A percentile compares a stretch with the other conserved stretches of the same genome.
Conservation (phyloP, 1,140 invertebrate species). For the Luehdorfia chinensis region DNA sequence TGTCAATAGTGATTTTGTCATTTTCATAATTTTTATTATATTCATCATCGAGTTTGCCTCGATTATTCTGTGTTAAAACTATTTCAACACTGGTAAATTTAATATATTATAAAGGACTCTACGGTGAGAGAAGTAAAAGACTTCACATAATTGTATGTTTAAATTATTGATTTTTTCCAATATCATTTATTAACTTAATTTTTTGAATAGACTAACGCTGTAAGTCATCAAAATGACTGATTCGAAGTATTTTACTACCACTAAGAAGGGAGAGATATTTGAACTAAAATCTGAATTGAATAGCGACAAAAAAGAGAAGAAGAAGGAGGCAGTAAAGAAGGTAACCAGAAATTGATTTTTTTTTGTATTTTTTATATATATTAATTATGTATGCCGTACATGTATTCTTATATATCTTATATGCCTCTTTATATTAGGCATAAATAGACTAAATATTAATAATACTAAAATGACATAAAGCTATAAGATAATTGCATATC, state of each 20-base stretch:
- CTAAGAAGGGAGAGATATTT: conserved; percentile 99
- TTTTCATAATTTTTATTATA: not conserved
- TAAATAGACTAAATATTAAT: too few relatives aligned
- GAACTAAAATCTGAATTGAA: conserved; percentile 99
- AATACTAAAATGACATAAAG: too few relatives aligned
- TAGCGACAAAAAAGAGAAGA: conserved; percentile 99
- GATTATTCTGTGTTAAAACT: not conserved
- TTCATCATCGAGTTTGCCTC: not conserved
- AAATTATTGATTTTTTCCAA: conserved; percentile 37
- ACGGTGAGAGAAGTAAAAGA: not conserved
- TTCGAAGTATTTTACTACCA: conserved; percentile 99
- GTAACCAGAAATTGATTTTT: too few relatives aligned
- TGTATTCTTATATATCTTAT: too few relatives aligned
- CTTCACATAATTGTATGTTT: conserved; percentile 6
- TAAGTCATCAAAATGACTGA: conserved; percentile 91
- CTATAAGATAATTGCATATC: too few relatives aligned
- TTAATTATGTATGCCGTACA: too few relatives aligned
- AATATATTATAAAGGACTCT: not conserved
- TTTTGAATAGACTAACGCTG: not conserved
- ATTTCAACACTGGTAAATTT: not conserved
- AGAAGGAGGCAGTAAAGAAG: conserved; percentile 99
- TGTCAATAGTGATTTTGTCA: conserved; percentile 20
- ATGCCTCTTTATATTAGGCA: too few relatives aligned
- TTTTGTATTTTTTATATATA: too few relatives aligned
- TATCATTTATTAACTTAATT: conserved; percentile 47